phyloP scores from a whole-genome alignment of 2,888 invertebrate genomes.

The Drosophila greeni region DNA sequence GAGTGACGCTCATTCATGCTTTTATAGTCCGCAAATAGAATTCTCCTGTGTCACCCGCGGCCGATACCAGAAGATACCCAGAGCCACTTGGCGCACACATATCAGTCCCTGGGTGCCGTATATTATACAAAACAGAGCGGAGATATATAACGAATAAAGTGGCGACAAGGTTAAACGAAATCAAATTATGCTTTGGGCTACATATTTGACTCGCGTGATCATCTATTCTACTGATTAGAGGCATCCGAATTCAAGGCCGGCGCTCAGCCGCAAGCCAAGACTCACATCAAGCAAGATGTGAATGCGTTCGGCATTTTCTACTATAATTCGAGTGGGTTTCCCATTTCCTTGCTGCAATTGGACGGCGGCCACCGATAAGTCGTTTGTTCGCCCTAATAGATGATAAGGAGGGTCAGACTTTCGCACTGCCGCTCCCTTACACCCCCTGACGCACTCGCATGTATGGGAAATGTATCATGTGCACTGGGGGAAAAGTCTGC shows the following conservation, averaged over 20 bases:
- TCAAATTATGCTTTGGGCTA: slow-evolving; percentile 40
- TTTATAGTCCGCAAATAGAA: slow-evolving; percentile 35
- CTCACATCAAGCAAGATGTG: slow-evolving; percentile 3
- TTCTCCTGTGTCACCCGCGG: slow-evolving; percentile 19
- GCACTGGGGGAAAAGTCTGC: background rate
- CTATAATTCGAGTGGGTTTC: slow-evolving; percentile 3
- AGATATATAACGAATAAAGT: slow-evolving; percentile 35
- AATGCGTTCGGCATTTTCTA: slow-evolving; percentile 2
- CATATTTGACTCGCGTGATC: slow-evolving; percentile 28
- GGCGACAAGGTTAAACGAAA: slow-evolving; percentile 43
- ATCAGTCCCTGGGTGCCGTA: background rate
- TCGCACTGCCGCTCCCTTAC: slow-evolving; percentile 35
- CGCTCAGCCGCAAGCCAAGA: slow-evolving; percentile 6
- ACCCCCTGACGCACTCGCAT: slow-evolving; percentile 4
- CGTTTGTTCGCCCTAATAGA: slow-evolving; percentile 46
- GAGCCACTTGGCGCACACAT: slow-evolving; percentile 6
- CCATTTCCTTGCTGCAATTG: slow-evolving; percentile 22
- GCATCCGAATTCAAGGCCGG: slow-evolving; percentile 24
- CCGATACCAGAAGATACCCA: slow-evolving; percentile 14
- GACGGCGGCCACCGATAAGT: slow-evolving; percentile 42
- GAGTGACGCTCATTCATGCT: slow-evolving; percentile 36
- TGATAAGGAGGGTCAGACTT: slow-evolving; percentile 44
- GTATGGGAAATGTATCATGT: slow-evolving; percentile 12
- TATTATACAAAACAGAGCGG: slow-evolving; percentile 9
- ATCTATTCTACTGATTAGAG: slow-evolving; percentile 32